Evolutionary conservation across 1,140 invertebrate species (phyloP).

Genomic region (Hycleus cichorii): DNA sequence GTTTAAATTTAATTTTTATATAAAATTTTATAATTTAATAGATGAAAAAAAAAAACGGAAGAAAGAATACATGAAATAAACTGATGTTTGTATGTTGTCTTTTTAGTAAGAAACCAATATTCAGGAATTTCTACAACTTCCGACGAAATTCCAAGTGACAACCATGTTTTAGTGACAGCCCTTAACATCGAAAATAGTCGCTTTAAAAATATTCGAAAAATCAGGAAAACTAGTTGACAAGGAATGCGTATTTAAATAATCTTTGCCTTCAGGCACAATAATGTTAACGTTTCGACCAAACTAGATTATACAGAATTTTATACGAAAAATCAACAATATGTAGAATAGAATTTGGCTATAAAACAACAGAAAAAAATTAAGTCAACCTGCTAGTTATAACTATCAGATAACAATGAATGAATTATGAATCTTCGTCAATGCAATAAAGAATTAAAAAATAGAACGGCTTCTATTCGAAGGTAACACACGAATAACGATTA

Average conservation of each 20-base stretch:
- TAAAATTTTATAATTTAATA: no score
- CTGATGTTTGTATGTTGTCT: neutral
- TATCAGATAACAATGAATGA: no score
- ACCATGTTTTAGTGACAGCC: conserved; percentile 8
- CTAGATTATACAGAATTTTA: no score
- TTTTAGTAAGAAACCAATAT: conserved; percentile 8
- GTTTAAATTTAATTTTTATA: no score
- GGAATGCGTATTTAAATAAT: conserved; percentile 6
- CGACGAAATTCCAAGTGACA: conserved; percentile 9
- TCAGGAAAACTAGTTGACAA: conserved; percentile 3
- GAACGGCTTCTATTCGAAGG: conserved; percentile 31
- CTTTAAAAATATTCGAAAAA: conserved; percentile 8
- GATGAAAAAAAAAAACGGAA: no score
- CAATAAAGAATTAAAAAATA: conserved; percentile 12
- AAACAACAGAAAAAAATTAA: no score
- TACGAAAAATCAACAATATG: no score
- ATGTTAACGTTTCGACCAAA: no score
- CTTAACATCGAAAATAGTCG: conserved; percentile 5
- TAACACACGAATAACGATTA: conserved; percentile 19
- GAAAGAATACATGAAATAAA: no score
- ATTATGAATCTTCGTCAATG: no score
- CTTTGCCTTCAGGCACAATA: neutral
- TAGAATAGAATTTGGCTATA: no score
- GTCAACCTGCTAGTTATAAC: no score
- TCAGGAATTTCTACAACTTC: conserved; percentile 11